Conservation (phyloP, 2,797 vertebrate species). For the Amphiprion clarkii region DNA sequence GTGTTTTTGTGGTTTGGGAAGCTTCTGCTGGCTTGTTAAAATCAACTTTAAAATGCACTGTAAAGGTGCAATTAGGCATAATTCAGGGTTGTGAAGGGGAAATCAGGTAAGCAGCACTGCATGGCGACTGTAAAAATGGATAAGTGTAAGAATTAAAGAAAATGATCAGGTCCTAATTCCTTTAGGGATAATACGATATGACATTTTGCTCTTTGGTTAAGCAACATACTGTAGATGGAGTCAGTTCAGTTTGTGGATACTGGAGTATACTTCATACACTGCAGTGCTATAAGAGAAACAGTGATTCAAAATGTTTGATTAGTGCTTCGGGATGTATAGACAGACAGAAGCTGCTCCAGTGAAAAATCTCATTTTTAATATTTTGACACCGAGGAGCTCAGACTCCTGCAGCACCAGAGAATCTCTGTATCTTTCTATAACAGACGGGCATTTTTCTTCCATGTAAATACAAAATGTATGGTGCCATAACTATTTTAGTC, state of each 20-base stretch:
- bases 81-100: constrained; percentile 26
- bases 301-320: constrained; percentile 18
- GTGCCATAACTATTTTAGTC: not conserved
- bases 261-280: not conserved
- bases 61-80: constrained; percentile 51
- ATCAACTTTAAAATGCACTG: constrained; percentile 40
- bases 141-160: not conserved
- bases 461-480: not conserved
- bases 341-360: not conserved
- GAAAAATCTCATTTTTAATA: not conserved
- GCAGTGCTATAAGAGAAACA: not conserved
- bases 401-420: not conserved
- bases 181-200: not conserved
- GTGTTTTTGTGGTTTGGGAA: constrained; percentile 37
- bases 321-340: constrained; percentile 6
- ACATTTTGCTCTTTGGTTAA: constrained; percentile 13
- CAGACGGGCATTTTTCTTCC: not conserved
- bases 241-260: constrained; percentile 9
- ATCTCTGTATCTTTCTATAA: constrained; percentile 1
- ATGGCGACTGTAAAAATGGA: not conserved
- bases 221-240: constrained; percentile 6
- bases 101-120: constrained; percentile 3
- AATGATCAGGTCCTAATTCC: constrained; percentile 12
- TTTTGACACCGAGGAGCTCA: not conserved
- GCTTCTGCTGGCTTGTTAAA: constrained; percentile 60